Conservation (phyloP, 2,888 invertebrate genomes). For the Prosopocoilus inquinatus region DNA sequence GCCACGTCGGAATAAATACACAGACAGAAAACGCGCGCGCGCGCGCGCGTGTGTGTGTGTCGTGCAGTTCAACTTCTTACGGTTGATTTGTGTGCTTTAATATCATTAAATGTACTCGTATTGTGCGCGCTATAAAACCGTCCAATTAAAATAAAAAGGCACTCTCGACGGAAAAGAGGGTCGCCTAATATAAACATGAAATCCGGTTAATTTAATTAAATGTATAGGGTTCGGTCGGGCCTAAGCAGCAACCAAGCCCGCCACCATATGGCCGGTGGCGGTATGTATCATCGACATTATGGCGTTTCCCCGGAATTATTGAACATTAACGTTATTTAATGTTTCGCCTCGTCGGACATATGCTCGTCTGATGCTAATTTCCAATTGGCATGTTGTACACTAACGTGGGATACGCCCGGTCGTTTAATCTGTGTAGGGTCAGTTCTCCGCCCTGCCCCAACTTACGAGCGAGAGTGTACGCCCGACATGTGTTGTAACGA, state of each 20-base stretch:
- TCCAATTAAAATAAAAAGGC: neutral
- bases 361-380: neutral
- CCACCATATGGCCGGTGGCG: neutral
- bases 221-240: neutral
- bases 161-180: neutral
- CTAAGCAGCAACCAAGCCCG: too few species aligned
- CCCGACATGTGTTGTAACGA: too few species aligned
- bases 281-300: neutral
- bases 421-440: too few species aligned
- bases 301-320: neutral
- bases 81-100: neutral
- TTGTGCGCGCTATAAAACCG: neutral
- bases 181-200: neutral
- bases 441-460: too few species aligned
- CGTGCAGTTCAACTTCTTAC: too few species aligned
- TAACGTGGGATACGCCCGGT: too few species aligned
- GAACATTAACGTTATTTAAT: neutral
- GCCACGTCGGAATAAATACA: too few species aligned
- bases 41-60: too few species aligned
- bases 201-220: neutral
- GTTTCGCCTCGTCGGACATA: slow-evolving; percentile 1
- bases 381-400: neutral
- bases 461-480: too few species aligned
- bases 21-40: too few species aligned
- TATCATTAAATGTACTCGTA: neutral